Conservation (phyloP, 2,888 invertebrate genomes). For the Isotomurus palustris region DNA sequence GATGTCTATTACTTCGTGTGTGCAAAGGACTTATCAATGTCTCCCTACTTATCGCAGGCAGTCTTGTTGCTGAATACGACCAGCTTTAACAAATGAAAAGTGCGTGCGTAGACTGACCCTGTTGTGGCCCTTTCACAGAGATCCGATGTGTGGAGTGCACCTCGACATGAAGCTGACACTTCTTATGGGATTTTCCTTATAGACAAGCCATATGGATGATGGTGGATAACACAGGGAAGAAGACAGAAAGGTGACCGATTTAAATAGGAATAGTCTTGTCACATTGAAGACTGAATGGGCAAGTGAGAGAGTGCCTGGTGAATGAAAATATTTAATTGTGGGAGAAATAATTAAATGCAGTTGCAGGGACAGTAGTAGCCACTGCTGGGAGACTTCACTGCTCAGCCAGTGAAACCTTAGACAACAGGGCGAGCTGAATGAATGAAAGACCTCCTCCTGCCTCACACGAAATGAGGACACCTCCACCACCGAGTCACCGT, state of each 20-base stretch:
- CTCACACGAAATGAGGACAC: neutral
- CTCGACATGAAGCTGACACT: neutral
- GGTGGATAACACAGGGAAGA: neutral
- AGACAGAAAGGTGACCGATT: too few species aligned
- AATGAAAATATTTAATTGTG: too few species aligned
- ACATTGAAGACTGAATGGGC: too few species aligned
- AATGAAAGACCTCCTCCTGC: conserved; percentile 2
- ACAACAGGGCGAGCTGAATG: neutral
- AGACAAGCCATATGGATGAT: neutral
- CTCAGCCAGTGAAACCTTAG: conserved; percentile 1
- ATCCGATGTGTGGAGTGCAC: too few species aligned
- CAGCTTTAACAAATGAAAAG: too few species aligned
- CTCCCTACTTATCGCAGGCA: too few species aligned
- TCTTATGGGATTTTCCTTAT: neutral
- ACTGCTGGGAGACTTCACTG: neutral
- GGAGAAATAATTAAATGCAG: neutral
- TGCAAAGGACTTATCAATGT: too few species aligned
- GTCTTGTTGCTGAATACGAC: too few species aligned
- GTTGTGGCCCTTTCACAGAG: neutral
- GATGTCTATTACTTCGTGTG: too few species aligned
- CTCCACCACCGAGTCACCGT: neutral
- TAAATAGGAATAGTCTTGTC: too few species aligned
- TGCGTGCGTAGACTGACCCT: neutral
- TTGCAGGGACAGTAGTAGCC: neutral
- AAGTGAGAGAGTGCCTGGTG: too few species aligned